Base-by-base conservation (phyloP, 2,888 invertebrate genomes). In the Pseudoips prasinana region DNA sequence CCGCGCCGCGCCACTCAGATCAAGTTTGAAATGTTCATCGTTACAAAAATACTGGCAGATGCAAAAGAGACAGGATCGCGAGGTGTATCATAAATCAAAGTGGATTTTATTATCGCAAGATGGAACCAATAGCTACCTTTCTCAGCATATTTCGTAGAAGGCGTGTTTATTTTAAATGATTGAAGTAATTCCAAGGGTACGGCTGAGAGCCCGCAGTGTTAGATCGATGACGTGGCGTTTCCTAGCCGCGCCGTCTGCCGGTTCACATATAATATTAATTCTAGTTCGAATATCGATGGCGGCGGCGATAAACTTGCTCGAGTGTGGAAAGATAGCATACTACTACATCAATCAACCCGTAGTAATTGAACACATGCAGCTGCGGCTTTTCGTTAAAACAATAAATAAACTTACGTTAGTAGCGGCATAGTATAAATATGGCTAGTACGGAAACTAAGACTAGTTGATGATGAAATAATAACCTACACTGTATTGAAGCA, bases 91-190 rank as follows among this genome's bases (percentile, higher is more conserved):
- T 80, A 78, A 78, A 81, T 82, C 78, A 81, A 71, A 66, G 63
- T 62, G 63, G 61, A 58, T 68, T 71, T 73, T 69, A 64, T 70
- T 62, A 49, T 46, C 42, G 52, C 58, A 53, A 60, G 66, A 71
- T 70, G 59, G 64, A 47, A 55, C 56, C 69, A 68, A 68, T 61
- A 69, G 73, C 69, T 68, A 70, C 55, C 44, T 49, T 69, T 70
- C 63, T 64, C 64, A 61, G 60, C 54, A 64, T 54, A 67, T 67
- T 79, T 77, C 74, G 56, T 61, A 58, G 73, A 80, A 78, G 64
- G 58, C 45, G 64, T 84, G 74, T 85, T 83, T 85, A 83, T 82
- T 83, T 84, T 73, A 77, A 80, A 75, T 69, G 66, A 74, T 77
- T 74, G 71, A 72, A 77, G 75, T 73, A 66, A 74, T 82, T 75